Evolutionary conservation across 2,888 invertebrate genomes (phyloP).

Genomic region (Hypomecis punctinalis): DNA sequence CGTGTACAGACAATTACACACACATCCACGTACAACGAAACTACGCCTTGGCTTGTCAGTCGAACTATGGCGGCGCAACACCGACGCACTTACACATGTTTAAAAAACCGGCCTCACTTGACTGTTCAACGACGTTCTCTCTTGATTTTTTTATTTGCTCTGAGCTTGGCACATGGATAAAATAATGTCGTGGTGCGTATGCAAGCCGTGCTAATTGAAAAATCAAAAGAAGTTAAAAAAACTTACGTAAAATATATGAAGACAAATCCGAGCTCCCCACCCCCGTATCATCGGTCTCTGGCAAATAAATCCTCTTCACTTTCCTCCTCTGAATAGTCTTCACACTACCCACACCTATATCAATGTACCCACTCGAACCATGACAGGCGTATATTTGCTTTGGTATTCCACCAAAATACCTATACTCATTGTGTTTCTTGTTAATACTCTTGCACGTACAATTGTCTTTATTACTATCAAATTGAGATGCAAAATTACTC

Average conservation of each 20-base stretch:
- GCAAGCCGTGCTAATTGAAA: too few relatives aligned
- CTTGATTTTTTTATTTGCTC: too few relatives aligned
- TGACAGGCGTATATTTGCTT: conserved; percentile 56
- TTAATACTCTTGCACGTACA: conserved; percentile 50
- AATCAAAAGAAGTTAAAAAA: too few relatives aligned
- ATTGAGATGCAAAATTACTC: conserved; percentile 60
- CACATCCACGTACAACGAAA: too few relatives aligned
- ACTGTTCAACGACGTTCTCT: too few relatives aligned
- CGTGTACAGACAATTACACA: too few relatives aligned
- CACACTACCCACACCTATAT: conserved; percentile 64
- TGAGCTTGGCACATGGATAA: too few relatives aligned
- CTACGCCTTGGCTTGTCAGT: too few relatives aligned
- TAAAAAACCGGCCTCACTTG: too few relatives aligned
- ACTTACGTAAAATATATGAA: conserved; percentile 55
- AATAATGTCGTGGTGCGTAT: too few relatives aligned
- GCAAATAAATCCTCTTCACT: conserved; percentile 64
- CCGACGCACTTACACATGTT: too few relatives aligned
- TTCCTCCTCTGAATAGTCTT: conserved; percentile 59
- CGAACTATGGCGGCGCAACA: too few relatives aligned
- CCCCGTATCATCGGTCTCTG: conserved; percentile 63
- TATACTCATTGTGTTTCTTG: conserved; percentile 44
- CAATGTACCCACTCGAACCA: conserved; percentile 53
- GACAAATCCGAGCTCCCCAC: conserved; percentile 62
- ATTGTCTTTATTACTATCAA: conserved; percentile 52
- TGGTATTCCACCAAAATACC: conserved; percentile 48